Base-by-base conservation (phyloP, 2,113 vertebrate species). In the Lontra canadensis region DNA sequence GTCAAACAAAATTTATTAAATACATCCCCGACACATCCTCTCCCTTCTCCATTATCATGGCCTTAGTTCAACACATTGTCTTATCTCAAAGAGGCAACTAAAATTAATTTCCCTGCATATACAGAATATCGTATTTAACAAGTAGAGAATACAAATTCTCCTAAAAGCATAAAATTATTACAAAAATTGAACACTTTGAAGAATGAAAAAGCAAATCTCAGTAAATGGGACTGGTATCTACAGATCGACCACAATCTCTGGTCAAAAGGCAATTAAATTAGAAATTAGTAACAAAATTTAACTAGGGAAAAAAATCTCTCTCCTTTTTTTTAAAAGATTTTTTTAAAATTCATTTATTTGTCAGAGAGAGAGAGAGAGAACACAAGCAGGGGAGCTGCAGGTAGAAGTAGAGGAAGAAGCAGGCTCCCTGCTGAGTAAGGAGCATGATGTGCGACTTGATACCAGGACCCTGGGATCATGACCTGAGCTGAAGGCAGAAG, bases 261-360 rank as follows among this genome's bases (percentile, higher is more conserved):
- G 29, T 44, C n/a, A 95, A 83, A 93, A 71, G 57, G 20, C 20
- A 57, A 57, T 23, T 74, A 4, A 90, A 94, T 76, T 55, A 94
- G 20, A 95, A 88, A 88, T 95, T 2, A 23, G 31, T 47, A 89
- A 88, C 17, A 95, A 93, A 89, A 87, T 91, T 96, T 78, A 88
- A 49, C 21, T 71, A 79, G 17, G 13, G 92, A 69, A 69, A 52
- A 52, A 90, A 18, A 69, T 0, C 1, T 12, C 12, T 92, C 12
- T 12, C 25, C 25, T 61, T 61, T 61, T 61, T 61, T 61, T 26
- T 12, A 0, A 21, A 26, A 61, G 25, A 59, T 61, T 61, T 12
- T 61, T 61, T 61, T 4, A 2, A 0, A 10, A 61, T 26, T 61
- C 9, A 3, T 61, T 61, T 25, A 59, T 59, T 59, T 59, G 57